Base-by-base conservation (phyloP, 1,140 invertebrate genomes). In the Aphelinus certus region DNA sequence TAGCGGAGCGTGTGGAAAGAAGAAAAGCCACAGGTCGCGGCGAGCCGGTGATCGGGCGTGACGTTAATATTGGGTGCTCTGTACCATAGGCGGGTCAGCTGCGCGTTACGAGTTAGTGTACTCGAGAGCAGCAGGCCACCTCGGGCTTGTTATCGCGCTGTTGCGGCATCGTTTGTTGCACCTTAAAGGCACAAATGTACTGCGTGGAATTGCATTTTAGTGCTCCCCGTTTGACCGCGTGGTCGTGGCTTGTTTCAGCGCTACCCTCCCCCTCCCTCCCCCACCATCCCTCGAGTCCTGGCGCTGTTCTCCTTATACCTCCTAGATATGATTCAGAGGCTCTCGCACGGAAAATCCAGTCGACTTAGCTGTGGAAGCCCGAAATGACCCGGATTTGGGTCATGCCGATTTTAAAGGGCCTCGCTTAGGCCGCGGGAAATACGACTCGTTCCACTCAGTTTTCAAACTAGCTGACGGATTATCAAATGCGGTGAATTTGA, bases 91-190 rank as follows among this genome's bases (percentile, higher is more conserved):
- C 49, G 42, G 43, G 62, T 43, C n/a, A 46, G 51, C 46, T 60
- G 0, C 1, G 73, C 46, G 51, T 69, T 55, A 26, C 67, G 4
- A 4, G 51, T 9, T 53, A 6, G 51, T 53, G 51, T 9, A 53
- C 51, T 53, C 55, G 73, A 3, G 47, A 3, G 26, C 46, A 49
- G 68, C 7, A n/a, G 3, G 53, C 42, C 43, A 42, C n/a, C 43
- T 26, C 47, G 49, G 48, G 10, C 77, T 78, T 75, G 79, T 77
- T 79, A 77, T 70, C 66, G 58, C 64, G 71, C 60, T 69, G 70
- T 72, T 67, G 77, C 60, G 62, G 60, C 56, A 69, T 77, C 68
- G 77, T 77, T 75, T 75, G 65, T 76, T 47, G 69, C 56, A 63
- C 53, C 75, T 77, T 57, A 66, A 45, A 75, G 62, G 58, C 70